These are phyloP conservation scores for Aradophagus sp. DNA, from an alignment of 1,140 invertebrate genomes.

Conservation along the genomic window DNA sequence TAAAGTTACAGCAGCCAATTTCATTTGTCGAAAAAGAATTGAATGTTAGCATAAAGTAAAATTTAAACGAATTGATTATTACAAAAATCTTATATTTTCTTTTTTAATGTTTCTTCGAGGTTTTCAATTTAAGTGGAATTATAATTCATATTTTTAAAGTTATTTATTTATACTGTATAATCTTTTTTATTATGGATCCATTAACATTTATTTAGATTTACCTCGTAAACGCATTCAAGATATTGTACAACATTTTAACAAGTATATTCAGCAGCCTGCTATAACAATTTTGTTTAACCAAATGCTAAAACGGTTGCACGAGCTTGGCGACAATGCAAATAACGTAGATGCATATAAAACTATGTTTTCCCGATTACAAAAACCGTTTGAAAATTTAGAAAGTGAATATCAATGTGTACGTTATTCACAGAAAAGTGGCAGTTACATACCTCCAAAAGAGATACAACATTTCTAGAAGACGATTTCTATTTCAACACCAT, in stretches of 20 bases:
- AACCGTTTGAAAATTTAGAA: slow-evolving; percentile 14
- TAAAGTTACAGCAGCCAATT: slow-evolving; percentile 6
- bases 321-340: slow-evolving; percentile 6
- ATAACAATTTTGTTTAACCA: slow-evolving; percentile 15
- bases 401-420: slow-evolving; percentile 12
- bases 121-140: no score
- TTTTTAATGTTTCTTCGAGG: no score
- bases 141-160: no score
- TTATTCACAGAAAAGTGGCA: slow-evolving; percentile 12
- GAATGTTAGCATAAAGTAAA: slow-evolving; percentile 2
- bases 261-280: slow-evolving; percentile 14
- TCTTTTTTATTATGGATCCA: slow-evolving; percentile 8
- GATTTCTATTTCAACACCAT: background rate
- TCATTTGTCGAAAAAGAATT: slow-evolving; percentile 7
- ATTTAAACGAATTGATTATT: background rate
- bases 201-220: slow-evolving; percentile 4
- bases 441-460: slow-evolving; percentile 8
- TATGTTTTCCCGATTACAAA: slow-evolving; percentile 12
- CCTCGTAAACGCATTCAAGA: slow-evolving; percentile 10
- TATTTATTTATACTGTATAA: no score
- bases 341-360: slow-evolving; percentile 12
- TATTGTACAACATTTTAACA: slow-evolving; percentile 6
- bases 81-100: background rate
- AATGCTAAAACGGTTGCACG: slow-evolving; percentile 12
- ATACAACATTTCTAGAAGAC: slow-evolving; percentile 9